Evolutionary conservation across 2,797 vertebrate genomes (phyloP).

Genomic region (Danionella dracula): DNA sequence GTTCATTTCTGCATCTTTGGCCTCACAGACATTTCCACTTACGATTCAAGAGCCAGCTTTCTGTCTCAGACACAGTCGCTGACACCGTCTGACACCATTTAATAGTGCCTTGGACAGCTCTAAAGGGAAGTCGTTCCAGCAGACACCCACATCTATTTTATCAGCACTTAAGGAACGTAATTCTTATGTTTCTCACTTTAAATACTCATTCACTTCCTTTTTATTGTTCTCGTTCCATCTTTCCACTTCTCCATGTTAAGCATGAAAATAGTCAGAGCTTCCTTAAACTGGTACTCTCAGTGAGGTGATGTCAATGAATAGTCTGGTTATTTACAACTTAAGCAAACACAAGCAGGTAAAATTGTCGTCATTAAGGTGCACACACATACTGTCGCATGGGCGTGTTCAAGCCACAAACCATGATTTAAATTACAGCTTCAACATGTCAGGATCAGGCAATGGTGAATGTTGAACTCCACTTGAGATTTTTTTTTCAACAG

Average conservation of each 20-base stretch:
- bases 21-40: conserved; percentile 17
- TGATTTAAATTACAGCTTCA: neutral
- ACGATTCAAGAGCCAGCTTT: conserved; percentile 20
- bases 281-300: neutral
- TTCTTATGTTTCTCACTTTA: neutral
- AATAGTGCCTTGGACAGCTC: conserved; percentile 16
- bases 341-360: neutral
- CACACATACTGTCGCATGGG: neutral
- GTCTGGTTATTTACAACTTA: neutral
- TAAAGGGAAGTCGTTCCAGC: neutral
- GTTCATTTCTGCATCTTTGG: conserved; percentile 3
- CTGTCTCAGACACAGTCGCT: neutral
- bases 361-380: neutral
- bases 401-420: neutral
- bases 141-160: conserved; percentile 18
- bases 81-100: conserved; percentile 23
- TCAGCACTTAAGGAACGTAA: neutral
- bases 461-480: neutral
- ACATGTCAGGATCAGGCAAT: neutral
- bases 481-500: too few species aligned
- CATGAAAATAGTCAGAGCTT: neutral
- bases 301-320: neutral
- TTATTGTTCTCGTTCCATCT: neutral
- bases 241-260: neutral
- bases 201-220: neutral